Percentiles rank a stretch among this genome's conserved stretches.
phyloP scores from a whole-genome alignment of 1,140 invertebrate genomes.

The Cyclargus thomasi region DNA sequence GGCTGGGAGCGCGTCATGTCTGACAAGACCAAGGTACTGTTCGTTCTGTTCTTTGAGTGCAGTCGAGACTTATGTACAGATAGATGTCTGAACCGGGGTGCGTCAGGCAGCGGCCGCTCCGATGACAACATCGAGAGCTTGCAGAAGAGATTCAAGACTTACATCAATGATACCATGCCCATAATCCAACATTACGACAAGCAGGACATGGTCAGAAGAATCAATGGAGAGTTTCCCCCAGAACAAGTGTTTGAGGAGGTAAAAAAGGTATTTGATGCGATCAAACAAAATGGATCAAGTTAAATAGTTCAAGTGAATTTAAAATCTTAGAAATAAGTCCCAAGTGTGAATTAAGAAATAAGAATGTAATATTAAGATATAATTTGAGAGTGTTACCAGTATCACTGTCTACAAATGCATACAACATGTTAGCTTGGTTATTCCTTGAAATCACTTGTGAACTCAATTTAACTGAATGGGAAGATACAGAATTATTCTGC shows the following conservation, averaged over 20 bases:
- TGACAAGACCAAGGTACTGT: conserved; percentile 89
- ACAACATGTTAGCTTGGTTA: no score
- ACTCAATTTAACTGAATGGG: no score
- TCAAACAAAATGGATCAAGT: conserved; percentile 40
- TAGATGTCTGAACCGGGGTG: conserved; percentile 90
- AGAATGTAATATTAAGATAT: neutral
- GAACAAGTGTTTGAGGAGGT: conserved; percentile 84
- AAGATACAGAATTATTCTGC: no score
- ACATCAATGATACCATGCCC: conserved; percentile 92
- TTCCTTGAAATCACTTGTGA: no score
- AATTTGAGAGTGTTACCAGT: neutral
- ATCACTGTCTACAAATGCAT: no score
- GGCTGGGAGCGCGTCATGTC: conserved; percentile 94
- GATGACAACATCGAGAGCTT: conserved; percentile 97
- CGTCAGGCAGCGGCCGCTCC: conserved; percentile 90
- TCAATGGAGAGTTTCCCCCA: conserved; percentile 83
- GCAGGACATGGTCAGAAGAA: conserved; percentile 83
- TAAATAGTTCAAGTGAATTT: conserved; percentile 24
- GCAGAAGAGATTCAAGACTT: conserved; percentile 93
- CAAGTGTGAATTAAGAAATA: neutral
- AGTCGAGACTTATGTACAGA: conserved; percentile 87
- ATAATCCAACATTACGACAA: conserved; percentile 92
- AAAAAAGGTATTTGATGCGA: conserved; percentile 42
- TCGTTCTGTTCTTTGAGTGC: conserved; percentile 97
- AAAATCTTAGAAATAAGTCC: neutral